phyloP scores from a whole-genome alignment of 2,113 vertebrate species.

The Ibidorhyncha struthersii region DNA sequence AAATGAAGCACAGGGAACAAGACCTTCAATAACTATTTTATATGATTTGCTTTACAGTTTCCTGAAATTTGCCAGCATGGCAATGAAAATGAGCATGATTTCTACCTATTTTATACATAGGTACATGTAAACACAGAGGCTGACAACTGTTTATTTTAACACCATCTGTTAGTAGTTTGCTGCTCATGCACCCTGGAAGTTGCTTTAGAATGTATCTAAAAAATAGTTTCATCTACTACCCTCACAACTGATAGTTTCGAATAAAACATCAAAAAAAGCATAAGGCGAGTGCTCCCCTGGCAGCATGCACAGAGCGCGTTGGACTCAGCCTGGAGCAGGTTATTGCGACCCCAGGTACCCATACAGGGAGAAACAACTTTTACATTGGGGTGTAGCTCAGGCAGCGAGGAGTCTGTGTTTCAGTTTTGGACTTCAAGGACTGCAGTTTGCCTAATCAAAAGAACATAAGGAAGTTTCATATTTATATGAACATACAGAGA shows the following conservation, averaged over 20 bases:
- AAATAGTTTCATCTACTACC: neutral
- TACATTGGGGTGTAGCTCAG: neutral
- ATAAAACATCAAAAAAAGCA: neutral
- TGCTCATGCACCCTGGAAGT: neutral
- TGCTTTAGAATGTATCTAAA: neutral
- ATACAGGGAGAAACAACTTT: neutral
- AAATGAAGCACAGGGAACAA: neutral
- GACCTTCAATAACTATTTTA: neutral
- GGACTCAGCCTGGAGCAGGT: neutral
- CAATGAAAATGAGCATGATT: neutral
- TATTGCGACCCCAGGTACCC: neutral
- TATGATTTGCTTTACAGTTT: neutral
- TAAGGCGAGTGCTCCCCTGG: neutral
- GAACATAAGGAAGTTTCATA: neutral
- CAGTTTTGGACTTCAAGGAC: neutral
- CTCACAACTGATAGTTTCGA: neutral
- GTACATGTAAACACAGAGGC: neutral
- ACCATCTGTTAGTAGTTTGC: neutral
- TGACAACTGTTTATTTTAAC: neutral
- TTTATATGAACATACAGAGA: neutral
- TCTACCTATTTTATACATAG: neutral
- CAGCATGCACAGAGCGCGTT: no score
- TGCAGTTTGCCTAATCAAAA: neutral
- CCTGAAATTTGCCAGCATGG: neutral
- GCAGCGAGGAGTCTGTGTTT: neutral